phyloP scores from a whole-genome alignment of 1,140 invertebrate genomes.

The Drosophila nasuta region DNA sequence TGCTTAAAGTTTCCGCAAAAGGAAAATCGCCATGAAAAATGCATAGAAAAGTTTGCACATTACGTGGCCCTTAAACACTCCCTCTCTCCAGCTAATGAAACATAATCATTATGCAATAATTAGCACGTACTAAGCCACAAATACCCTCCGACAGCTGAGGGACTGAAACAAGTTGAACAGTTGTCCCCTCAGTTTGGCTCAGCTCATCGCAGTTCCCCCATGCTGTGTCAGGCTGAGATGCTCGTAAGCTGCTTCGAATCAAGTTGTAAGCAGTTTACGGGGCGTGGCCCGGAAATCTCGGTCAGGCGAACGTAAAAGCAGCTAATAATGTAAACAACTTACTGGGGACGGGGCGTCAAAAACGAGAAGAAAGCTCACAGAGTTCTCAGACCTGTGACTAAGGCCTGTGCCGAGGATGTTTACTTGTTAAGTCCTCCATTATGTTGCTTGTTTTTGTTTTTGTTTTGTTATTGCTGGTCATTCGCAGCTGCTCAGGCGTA shows the following conservation, averaged over 20 bases:
- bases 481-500: slow-evolving; percentile 63
- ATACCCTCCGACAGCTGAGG: slow-evolving; percentile 1
- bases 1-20: slow-evolving; percentile 53
- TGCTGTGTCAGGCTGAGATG: slow-evolving; percentile 26
- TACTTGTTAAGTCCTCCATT: slow-evolving; percentile 30
- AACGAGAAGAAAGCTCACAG: neutral
- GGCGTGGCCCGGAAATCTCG: slow-evolving; percentile 51
- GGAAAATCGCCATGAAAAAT: slow-evolving; percentile 41
- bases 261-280: slow-evolving; percentile 47
- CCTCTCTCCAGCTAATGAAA: slow-evolving; percentile 58
- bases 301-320: slow-evolving; percentile 56
- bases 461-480: slow-evolving; percentile 55
- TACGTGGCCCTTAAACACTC: neutral
- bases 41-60: slow-evolving; percentile 16
- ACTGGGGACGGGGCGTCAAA: slow-evolving; percentile 17
- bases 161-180: neutral
- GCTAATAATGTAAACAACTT: slow-evolving; percentile 80
- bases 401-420: slow-evolving; percentile 11
- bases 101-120: slow-evolving; percentile 81
- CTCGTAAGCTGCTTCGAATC: slow-evolving; percentile 51
- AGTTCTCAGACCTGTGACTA: slow-evolving; percentile 20
- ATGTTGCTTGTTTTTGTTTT: slow-evolving; percentile 21
- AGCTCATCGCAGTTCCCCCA: slow-evolving; percentile 5
- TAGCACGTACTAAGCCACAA: slow-evolving; percentile 65
- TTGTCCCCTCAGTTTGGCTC: neutral